phyloP scores from a whole-genome alignment of 2,888 invertebrate genomes.

The Pristionchus japonicus region DNA sequence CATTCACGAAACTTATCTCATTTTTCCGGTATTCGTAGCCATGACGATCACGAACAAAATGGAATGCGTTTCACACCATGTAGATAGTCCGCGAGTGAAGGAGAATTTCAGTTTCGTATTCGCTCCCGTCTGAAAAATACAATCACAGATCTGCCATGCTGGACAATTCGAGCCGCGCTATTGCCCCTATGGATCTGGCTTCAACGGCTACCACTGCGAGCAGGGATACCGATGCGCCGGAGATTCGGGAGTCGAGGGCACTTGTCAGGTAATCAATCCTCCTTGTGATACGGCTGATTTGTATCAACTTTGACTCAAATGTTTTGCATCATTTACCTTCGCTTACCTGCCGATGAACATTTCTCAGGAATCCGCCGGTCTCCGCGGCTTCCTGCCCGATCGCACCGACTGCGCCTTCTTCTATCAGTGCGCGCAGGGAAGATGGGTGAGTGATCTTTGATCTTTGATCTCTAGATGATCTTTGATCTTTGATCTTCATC shows the following conservation, averaged over 20 bases:
- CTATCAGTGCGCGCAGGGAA: conserved; percentile 42
- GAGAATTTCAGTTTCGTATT: neutral
- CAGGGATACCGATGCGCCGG: conserved; percentile 32
- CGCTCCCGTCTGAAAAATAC: too few species aligned
- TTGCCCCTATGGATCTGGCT: conserved; percentile 49
- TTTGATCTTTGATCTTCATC: conserved; percentile 13
- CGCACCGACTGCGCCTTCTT: conserved; percentile 40
- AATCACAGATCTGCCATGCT: neutral
- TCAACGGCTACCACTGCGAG: conserved; percentile 48
- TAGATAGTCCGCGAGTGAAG: neutral
- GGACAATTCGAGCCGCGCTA: conserved; percentile 40
- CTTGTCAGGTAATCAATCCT: neutral
- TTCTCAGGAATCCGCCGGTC: conserved; percentile 43
- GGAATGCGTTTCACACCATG: neutral
- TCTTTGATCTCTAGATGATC: neutral
- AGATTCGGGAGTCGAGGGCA: neutral
- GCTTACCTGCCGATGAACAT: too few species aligned
- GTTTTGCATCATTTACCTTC: too few species aligned
- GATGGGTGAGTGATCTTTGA: conserved; percentile 45
- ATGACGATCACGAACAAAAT: neutral
- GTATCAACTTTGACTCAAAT: too few species aligned
- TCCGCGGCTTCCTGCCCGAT: conserved; percentile 17
- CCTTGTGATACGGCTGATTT: too few species aligned
- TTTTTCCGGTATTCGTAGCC: too few species aligned
- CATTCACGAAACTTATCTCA: too few species aligned